Base-by-base conservation (phyloP, 2,797 vertebrate genomes). In the Myotis findleyi region DNA sequence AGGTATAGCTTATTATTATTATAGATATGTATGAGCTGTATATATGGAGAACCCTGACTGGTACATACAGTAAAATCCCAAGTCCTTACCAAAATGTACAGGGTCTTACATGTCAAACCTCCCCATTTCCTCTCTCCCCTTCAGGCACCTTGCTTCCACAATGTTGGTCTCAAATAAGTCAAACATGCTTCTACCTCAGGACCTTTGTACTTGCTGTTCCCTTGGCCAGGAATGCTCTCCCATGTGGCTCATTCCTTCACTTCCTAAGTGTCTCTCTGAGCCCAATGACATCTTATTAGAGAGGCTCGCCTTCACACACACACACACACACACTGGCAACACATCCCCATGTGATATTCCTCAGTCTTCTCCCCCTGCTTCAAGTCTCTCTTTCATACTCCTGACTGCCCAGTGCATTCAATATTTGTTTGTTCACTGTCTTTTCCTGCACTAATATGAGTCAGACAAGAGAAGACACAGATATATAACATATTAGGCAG, bases 1-100 rank as follows among this genome's bases (percentile, higher is more conserved):
- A 59, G 47, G 38, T 59, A 53, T 21, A 44, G n/a, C 23, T 95
- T 93, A 80, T 75, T 79, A 62, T 95, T 82, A 38, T 64, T 49
- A 49, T 49, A 49, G 14, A 49, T 51, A 59, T 27, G 5, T 27
- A 59, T 12, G 49, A 47, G 12, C 38, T 6, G 25, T 3, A 21
- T 13, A 25, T 20, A n/a, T 33, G 21, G 47, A 93, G 49, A 71
- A 53, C 23, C 11, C 51, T 55, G 14, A 66, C 55, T 33, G 57
- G 51, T 23, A 87, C 14, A 72, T 6, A 88, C 23, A 77, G 44
- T 41, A 53, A 94, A 82, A 89, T 49, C 7, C 23, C 33, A 89
- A 87, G 16, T 73, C 33, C 55, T 89, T 73, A 33, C 23, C 51
- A 71, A 71, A 68, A 68, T 1, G 12, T 62, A 30, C 27, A 62